These are phyloP conservation scores for Diadophis punctatus DNA, from an alignment of 2,113 vertebrate species.

Conservation along the genomic window DNA sequence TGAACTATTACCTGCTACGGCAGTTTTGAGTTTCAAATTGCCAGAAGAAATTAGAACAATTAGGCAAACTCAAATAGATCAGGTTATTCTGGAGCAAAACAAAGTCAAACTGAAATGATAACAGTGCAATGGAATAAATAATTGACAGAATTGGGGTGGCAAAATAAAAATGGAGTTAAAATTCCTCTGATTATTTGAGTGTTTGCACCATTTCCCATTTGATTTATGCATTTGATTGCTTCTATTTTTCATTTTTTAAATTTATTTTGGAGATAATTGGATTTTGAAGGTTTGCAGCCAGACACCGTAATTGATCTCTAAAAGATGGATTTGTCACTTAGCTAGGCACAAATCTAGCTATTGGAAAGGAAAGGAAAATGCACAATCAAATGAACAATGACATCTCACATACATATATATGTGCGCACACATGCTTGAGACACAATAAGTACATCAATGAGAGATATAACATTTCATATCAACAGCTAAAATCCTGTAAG, in stretches of 20 bases:
- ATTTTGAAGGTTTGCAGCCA: constrained; percentile 71
- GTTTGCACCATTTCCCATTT: constrained; percentile 63
- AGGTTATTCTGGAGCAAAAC: constrained; percentile 12
- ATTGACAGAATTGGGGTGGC: constrained; percentile 56
- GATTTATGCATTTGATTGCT: constrained; percentile 59
- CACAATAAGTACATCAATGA: constrained; percentile 9
- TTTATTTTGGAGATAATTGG: constrained; percentile 75
- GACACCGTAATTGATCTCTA: constrained; percentile 73
- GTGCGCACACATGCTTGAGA: background rate
- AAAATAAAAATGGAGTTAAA: constrained; percentile 72
- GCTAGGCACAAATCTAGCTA: constrained; percentile 66
- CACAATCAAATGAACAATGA: constrained; percentile 30
- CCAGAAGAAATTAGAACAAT: constrained; percentile 34
- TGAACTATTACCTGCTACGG: constrained; percentile 50
- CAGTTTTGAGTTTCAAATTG: constrained; percentile 21
- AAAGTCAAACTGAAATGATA: constrained; percentile 53
- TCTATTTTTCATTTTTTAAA: constrained; percentile 61
- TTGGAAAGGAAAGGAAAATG: constrained; percentile 46
- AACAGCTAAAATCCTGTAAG: constrained; percentile 18
- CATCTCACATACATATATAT: background rate
- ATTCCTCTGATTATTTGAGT: constrained; percentile 71
- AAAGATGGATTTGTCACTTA: constrained; percentile 74
- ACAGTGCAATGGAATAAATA: constrained; percentile 60
- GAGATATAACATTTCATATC: constrained; percentile 22
- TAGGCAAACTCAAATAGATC: constrained; percentile 40